Base-by-base conservation (phyloP, 2,888 invertebrate genomes). In the Phalera bucephala region DNA sequence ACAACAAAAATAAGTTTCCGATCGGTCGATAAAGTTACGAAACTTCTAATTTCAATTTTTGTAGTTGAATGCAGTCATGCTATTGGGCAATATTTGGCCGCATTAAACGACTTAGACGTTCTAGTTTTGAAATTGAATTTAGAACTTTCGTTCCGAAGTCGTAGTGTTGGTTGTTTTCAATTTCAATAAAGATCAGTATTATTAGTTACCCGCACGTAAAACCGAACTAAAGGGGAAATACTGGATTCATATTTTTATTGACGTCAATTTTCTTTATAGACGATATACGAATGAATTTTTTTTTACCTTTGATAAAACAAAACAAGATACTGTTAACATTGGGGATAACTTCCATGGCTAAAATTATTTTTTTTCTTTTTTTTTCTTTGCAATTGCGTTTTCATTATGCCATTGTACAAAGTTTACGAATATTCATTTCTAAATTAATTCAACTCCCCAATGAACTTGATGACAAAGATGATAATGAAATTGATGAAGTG, bases 21-120 rank as follows among this genome's bases (percentile, higher is more conserved):
- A 55, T 57, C 46, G 48, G 45, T 49, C 44, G 56, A 41, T 37
- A 38, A 51, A n/a, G 42, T 54, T 60, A 59, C 52, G 60, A 29
- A 36, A 45, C 45, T 52, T 52, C 60, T 52, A 40, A 57, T 57
- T 60, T 49, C 42, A 57, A 55, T 55, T 56, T 59, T 57, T 60
- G 55, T 45, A 53, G 54, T 48, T 42, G 52, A 59, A 42, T 45
- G 31, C 46, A 57, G 49, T 40, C 57, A 55, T 57, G 60, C 60
- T 40, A 57, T 57, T 55, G 33, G 40, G 46, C 41, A 55, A 59
- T 55, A 55, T 57, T 47, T 45, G 46, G 36, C 32, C 36, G 30
- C 40, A 36, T 25, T 33, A 40, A 33, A 52, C 42, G 45, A 55
- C 32, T 47, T 48, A 42, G 45, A 40, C 17, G 48, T 55, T 55